Evolutionary conservation across 2,888 invertebrate species (phyloP).

Genomic region (Scaptomyza reducta): DNA sequence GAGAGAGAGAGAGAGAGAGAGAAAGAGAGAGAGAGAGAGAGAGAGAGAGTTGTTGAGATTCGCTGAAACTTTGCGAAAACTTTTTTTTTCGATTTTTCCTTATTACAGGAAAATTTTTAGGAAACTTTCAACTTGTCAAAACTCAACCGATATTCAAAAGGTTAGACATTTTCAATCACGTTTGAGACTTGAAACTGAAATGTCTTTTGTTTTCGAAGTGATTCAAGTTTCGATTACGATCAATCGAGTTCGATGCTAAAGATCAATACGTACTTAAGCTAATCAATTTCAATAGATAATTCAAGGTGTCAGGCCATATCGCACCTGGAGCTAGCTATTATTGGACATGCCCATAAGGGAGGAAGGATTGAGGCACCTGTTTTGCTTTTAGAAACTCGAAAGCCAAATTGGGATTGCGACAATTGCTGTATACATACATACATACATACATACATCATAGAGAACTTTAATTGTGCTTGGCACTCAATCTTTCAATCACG

Average conservation of each 20-base stretch:
- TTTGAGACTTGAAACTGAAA: no score
- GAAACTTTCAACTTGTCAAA: no score
- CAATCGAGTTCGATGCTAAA: neutral
- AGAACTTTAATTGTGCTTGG: constrained; percentile 79
- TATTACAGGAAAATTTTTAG: no score
- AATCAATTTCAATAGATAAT: constrained; percentile 53
- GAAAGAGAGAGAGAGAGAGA: neutral
- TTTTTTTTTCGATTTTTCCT: no score
- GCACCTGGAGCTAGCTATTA: constrained; percentile 31
- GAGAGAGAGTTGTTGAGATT: neutral
- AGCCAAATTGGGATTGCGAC: constrained; percentile 73
- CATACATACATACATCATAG: constrained; percentile 70
- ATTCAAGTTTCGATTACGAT: no score
- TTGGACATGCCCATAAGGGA: constrained; percentile 11
- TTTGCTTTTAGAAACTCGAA: constrained; percentile 47
- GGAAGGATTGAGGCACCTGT: constrained; percentile 41
- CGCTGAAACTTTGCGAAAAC: no score
- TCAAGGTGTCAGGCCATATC: constrained; percentile 57
- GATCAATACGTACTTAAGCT: constrained; percentile 3
- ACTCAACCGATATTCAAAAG: no score
- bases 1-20: no score
- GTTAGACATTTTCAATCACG: no score
- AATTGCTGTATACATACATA: constrained; percentile 75
- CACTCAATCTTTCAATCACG: constrained; percentile 82
- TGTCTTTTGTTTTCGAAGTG: no score